phyloP scores from a whole-genome alignment of 23 tunicate genomes.

The Pegea sp. region DNA sequence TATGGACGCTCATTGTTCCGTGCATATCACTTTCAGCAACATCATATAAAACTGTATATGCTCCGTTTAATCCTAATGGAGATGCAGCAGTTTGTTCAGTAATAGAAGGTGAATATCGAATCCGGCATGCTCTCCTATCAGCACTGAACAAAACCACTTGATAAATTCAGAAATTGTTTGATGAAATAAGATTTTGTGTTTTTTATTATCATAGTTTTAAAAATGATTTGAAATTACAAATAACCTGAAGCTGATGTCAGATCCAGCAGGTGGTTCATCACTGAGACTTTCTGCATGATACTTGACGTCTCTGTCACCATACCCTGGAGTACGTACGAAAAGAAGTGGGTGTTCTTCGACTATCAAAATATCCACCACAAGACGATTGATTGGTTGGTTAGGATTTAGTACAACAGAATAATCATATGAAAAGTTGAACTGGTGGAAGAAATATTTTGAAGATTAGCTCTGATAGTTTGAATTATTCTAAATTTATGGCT shows the following conservation, averaged over 20 bases:
- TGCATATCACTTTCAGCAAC: constrained; percentile 17
- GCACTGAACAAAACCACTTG: constrained; percentile 5
- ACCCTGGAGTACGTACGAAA: neutral
- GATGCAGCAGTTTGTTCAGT: constrained; percentile 39
- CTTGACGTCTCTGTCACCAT: neutral
- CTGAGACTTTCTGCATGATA: neutral
- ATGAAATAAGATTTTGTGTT: neutral
- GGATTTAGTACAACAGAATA: too few species aligned
- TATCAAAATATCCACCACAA: too few species aligned
- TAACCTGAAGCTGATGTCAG: neutral
- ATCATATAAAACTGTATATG: constrained; percentile 38
- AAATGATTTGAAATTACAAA: too few species aligned
- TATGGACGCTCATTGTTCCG: constrained; percentile 18
- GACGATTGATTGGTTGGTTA: too few species aligned
- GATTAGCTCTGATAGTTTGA: too few species aligned
- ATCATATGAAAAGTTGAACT: neutral
- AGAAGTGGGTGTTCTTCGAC: constrained; percentile 14
- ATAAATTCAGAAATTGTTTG: neutral
- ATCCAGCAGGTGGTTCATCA: neutral
- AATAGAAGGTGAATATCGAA: constrained; percentile 33
- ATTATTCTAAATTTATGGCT: too few species aligned
- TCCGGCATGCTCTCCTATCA: constrained; percentile 14
- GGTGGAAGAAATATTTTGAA: neutral
- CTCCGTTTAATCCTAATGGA: constrained; percentile 50
- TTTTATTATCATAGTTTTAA: too few species aligned